Evolutionary conservation across 2,888 invertebrate species (phyloP).

Genomic region (Hypselothyrea guttata): DNA sequence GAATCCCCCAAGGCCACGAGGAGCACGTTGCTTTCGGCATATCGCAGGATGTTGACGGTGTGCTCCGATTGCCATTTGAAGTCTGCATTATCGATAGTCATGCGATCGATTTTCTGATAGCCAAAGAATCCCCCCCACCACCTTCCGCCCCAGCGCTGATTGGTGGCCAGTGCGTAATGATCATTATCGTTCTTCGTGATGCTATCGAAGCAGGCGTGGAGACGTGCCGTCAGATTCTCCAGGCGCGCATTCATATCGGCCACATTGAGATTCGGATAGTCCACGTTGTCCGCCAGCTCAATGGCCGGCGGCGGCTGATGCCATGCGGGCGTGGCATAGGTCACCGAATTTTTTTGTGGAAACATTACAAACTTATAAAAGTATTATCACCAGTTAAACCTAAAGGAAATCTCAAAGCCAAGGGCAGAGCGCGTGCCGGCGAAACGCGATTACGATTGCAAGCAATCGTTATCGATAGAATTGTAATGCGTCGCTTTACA

Average conservation of each 20-base stretch:
- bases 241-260: constrained; percentile 78
- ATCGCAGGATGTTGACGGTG: constrained; percentile 76
- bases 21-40: constrained; percentile 73
- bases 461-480: too few relatives aligned
- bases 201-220: constrained; percentile 79
- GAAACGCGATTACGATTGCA: background rate
- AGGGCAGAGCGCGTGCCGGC: constrained; percentile 22
- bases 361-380: too few relatives aligned
- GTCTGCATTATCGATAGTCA: constrained; percentile 56
- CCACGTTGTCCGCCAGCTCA: constrained; percentile 68
- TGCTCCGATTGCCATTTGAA: constrained; percentile 74
- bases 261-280: constrained; percentile 82
- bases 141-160: constrained; percentile 75
- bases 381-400: background rate
- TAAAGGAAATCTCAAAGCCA: background rate
- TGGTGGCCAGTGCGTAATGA: constrained; percentile 73
- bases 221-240: constrained; percentile 69
- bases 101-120: constrained; percentile 59
- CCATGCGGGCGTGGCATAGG: constrained; percentile 70
- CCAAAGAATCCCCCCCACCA: constrained; percentile 81
- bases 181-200: constrained; percentile 67
- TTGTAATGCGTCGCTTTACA: too few relatives aligned
- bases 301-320: constrained; percentile 77
- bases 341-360: constrained; percentile 65
- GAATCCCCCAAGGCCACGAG: constrained; percentile 75